Evolutionary conservation across 2,797 vertebrate genomes (phyloP).

Genomic region (Sebastes itinus): DNA sequence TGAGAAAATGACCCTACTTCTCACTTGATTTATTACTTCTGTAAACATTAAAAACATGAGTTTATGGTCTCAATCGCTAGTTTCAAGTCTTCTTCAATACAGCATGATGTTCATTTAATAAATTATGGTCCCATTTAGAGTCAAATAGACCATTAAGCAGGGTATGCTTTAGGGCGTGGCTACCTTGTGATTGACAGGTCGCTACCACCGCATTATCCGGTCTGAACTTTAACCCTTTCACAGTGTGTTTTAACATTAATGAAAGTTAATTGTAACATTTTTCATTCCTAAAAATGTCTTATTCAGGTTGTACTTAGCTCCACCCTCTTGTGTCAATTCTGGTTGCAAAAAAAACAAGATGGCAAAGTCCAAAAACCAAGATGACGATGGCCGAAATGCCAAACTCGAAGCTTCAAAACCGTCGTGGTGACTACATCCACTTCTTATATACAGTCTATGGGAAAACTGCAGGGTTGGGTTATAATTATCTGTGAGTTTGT

Average conservation of each 20-base stretch:
- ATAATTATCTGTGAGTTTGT: neutral
- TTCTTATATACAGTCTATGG: no score
- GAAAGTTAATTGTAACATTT: neutral
- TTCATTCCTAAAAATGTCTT: neutral
- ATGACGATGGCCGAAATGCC: neutral
- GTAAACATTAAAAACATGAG: no score
- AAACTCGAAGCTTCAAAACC: neutral
- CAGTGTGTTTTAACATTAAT: neutral
- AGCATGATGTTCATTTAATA: no score
- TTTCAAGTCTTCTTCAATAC: neutral
- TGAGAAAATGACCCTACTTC: neutral
- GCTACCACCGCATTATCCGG: neutral
- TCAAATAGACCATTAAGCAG: neutral
- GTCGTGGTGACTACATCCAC: no score
- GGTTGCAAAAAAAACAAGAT: neutral
- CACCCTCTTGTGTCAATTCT: neutral
- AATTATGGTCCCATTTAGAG: no score
- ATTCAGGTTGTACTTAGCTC: neutral
- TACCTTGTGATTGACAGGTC: neutral
- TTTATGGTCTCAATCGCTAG: neutral
- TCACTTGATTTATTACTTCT: no score
- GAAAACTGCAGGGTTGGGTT: no score
- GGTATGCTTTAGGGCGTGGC: neutral
- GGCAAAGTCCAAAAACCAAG: neutral
- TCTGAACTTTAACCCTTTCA: neutral